phyloP scores from a whole-genome alignment of 1,140 invertebrate genomes.

The Carposina sasakii region DNA sequence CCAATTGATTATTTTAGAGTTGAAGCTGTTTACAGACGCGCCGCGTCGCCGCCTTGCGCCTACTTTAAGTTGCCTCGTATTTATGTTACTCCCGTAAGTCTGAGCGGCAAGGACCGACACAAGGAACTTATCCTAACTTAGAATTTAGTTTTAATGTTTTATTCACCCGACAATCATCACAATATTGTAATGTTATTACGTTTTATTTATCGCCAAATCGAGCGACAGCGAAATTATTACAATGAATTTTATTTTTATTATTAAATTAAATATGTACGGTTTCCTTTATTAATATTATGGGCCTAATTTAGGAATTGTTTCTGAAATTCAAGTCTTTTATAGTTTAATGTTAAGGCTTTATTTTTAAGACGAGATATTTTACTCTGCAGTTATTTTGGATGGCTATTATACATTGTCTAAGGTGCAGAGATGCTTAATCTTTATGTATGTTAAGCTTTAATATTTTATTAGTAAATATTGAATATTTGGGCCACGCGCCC shows the following conservation, averaged over 20 bases:
- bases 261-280: too few relatives aligned
- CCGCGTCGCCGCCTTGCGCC: conserved; percentile 17
- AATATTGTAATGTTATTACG: conserved; percentile 33
- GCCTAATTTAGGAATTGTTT: conserved; percentile 61
- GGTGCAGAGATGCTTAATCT: conserved; percentile 72
- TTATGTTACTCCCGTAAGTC: conserved; percentile 45
- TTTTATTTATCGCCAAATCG: too few relatives aligned
- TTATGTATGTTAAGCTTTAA: conserved; percentile 73
- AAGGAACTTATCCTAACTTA: too few relatives aligned
- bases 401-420: conserved; percentile 71
- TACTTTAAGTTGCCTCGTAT: conserved; percentile 51
- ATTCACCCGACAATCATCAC: conserved; percentile 39
- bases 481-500: conserved; percentile 59
- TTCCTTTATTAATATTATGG: conserved; percentile 53
- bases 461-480: conserved; percentile 73
- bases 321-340: conserved; percentile 51
- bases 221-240: conserved; percentile 53
- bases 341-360: conserved; percentile 68
- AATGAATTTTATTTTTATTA: conserved; percentile 53
- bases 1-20: conserved; percentile 68
- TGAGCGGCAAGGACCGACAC: conserved; percentile 42
- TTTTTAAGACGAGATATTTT: conserved; percentile 72
- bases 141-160: conserved; percentile 43
- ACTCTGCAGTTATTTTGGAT: conserved; percentile 71
- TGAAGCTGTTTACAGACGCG: conserved; percentile 33